A percentile compares a stretch with the other conserved stretches of the same genome.
These are phyloP conservation scores for Monodelphis domestica DNA, from an alignment of 2,797 vertebrate genomes.

Conservation along the genomic window DNA sequence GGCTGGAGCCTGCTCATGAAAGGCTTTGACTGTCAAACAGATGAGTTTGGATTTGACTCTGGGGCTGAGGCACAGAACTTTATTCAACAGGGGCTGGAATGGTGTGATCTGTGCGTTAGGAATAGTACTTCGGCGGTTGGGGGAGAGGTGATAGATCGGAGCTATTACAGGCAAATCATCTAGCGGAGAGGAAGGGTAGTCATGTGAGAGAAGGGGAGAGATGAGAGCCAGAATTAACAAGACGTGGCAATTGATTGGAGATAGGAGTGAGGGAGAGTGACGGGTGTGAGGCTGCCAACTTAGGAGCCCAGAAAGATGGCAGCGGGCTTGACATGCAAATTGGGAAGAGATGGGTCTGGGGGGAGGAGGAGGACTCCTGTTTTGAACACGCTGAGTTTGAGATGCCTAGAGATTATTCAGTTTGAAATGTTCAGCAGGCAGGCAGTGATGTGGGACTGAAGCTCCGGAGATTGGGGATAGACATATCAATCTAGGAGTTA, in stretches of 20 bases:
- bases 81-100: no score
- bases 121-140: no score
- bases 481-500: background rate
- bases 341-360: background rate
- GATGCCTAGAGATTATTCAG: background rate
- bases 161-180: background rate
- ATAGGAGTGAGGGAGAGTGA: background rate
- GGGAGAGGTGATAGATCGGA: no score
- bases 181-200: background rate
- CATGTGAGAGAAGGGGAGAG: background rate
- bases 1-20: background rate
- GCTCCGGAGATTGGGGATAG: background rate
- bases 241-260: background rate
- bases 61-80: background rate
- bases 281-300: background rate
- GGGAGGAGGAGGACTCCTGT: background rate
- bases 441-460: background rate
- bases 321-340: background rate
- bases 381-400: background rate
- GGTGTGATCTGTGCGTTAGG: no score
- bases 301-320: background rate
- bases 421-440: background rate
- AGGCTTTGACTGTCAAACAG: background rate
- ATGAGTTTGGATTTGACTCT: background rate
- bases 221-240: background rate